Percentiles rank a stretch among this genome's conserved stretches.
phyloP scores from a whole-genome alignment of 2,113 vertebrate genomes.

The Strix aluco region DNA sequence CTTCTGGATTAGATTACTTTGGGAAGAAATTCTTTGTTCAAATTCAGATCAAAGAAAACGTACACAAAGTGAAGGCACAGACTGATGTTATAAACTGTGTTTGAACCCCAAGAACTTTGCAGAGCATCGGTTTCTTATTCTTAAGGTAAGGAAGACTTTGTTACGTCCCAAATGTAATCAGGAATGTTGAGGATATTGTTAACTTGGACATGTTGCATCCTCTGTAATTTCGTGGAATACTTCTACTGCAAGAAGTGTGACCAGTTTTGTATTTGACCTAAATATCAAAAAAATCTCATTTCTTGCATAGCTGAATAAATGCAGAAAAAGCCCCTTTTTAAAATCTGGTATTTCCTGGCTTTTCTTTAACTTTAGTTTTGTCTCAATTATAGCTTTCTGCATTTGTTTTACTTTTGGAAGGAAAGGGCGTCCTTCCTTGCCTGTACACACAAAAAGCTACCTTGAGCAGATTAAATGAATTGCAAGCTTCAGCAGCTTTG shows the following conservation, averaged over 20 bases:
- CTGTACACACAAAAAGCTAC: neutral
- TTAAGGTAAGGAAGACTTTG: neutral
- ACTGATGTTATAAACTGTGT: neutral
- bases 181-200: neutral
- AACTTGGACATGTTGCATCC: neutral
- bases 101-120: neutral
- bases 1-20: neutral
- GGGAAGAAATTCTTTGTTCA: neutral
- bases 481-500: neutral
- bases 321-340: neutral
- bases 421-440: neutral
- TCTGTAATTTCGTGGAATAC: neutral
- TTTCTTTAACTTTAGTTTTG: neutral
- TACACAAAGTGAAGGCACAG: neutral
- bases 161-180: neutral
- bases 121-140: neutral
- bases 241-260: neutral
- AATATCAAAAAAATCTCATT: neutral
- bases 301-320: neutral
- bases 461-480: neutral
- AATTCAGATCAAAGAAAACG: neutral
- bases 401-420: slow-evolving; percentile 1
- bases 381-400: neutral
- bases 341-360: neutral
- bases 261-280: neutral